Conservation (phyloP, 2,888 invertebrate species). For the Netelia virgata region DNA sequence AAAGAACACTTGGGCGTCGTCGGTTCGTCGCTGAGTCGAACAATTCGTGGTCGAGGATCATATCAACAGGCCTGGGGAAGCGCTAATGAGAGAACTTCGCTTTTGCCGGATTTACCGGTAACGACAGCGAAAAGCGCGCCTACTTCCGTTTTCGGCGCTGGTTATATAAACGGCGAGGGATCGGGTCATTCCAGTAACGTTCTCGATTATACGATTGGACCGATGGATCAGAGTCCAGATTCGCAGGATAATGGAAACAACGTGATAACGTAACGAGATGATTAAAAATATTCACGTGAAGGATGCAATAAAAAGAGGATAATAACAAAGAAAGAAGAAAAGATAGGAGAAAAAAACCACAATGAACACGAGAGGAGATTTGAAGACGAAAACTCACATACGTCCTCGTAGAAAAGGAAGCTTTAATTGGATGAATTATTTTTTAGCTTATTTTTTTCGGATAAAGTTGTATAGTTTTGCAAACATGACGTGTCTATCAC, state of each 20-base stretch:
- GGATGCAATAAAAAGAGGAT: constrained; percentile 35
- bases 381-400: constrained; percentile 42
- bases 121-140: constrained; percentile 75
- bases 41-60: constrained; percentile 91
- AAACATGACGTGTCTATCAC: constrained; percentile 30
- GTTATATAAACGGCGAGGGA: constrained; percentile 73
- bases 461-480: constrained; percentile 57
- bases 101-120: constrained; percentile 76
- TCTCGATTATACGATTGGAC: constrained; percentile 69
- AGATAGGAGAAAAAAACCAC: constrained; percentile 38
- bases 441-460: constrained; percentile 49
- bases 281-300: constrained; percentile 13
- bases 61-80: constrained; percentile 90
- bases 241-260: constrained; percentile 72
- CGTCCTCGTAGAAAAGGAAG: constrained; percentile 44
- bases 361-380: constrained; percentile 33
- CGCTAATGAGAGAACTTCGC: constrained; percentile 81
- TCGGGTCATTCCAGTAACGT: constrained; percentile 71
- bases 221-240: constrained; percentile 74
- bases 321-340: constrained; percentile 12
- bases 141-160: constrained; percentile 71
- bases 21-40: constrained; percentile 92
- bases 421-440: constrained; percentile 54
- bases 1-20: constrained; percentile 97
- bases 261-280: constrained; percentile 74